A percentile compares a stretch with the other conserved stretches of the same genome.
Evolutionary conservation across 2,113 vertebrate species (phyloP).

Genomic region (Callithrix jacchus): DNA sequence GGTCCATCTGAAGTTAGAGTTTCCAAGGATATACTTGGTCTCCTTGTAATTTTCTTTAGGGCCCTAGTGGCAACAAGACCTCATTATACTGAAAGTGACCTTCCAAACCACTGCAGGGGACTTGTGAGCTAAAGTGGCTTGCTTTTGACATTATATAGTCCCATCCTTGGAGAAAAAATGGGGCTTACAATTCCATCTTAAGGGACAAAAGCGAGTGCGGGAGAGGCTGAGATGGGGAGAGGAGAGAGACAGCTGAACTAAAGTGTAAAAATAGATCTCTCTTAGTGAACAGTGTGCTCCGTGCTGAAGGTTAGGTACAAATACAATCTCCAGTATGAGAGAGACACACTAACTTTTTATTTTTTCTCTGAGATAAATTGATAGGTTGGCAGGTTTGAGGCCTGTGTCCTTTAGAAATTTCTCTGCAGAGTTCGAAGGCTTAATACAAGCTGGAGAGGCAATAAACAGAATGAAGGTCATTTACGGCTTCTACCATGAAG

Average conservation of each 20-base stretch:
- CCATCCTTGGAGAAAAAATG: neutral
- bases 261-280: neutral
- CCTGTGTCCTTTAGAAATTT: slow-evolving; percentile 66
- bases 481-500: neutral
- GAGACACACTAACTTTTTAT: neutral
- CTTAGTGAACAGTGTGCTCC: neutral
- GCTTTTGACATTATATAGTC: neutral
- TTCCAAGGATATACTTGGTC: neutral
- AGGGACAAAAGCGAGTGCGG: neutral
- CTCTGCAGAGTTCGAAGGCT: neutral
- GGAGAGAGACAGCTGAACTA: neutral
- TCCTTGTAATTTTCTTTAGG: neutral
- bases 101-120: neutral
- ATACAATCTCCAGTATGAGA: neutral
- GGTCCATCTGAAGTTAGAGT: neutral
- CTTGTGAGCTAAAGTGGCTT: neutral
- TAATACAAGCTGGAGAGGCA: slow-evolving; percentile 46
- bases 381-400: slow-evolving; percentile 65
- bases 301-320: neutral
- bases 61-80: neutral
- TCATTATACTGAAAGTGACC: slow-evolving; percentile 42
- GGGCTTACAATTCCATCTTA: neutral
- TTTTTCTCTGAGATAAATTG: slow-evolving; percentile 30
- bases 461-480: slow-evolving; percentile 25
- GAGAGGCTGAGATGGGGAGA: neutral